Evolutionary conservation across 2,113 vertebrate species (phyloP), one percentile per base, ranked within the genome.

Genomic region (Prionailurus viverrinus): DNA sequence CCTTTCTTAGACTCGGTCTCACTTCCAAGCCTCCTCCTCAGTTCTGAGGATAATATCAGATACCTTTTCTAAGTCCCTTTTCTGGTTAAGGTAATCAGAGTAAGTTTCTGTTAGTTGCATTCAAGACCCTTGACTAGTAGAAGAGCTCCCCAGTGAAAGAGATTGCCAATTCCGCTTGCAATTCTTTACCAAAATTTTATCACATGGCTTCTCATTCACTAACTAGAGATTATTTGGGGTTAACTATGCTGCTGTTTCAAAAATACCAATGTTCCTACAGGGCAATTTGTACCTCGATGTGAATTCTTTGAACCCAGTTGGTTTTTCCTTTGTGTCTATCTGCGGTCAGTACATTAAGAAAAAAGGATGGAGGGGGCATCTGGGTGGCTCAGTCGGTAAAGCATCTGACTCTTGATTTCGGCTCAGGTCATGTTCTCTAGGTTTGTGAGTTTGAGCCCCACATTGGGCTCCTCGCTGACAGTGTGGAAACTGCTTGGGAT

Each of bases 291-390:
- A 83, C 11, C 89, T 91, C 2, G 1, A 15, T 69, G 73, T 87
- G 19, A 96, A 53, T 55, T 84, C 18, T 94, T 93, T 80, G 27
- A 91, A 78, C 61, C 23, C 48, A 66, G 31, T 68, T 94, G 86
- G 36, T 69, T 91, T 81, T 53, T 39, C 39, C 61, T 25, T 94
- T 45, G 4, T 19, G 12, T 74, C 61, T 95, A 25, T 16, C 41
- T 91, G 78, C 93, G 89, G 86, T 89, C 36, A 86, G 76, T 55
- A 84, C 39, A 48, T 87, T 76, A 90, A 96, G 39, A 76, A 81
- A 71, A 66, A 31, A 51, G 80, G 65, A 61, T 29, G 71, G 36
- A 85, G 13, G 74, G 58, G 58, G 21, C 58, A 3, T 61, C 58
- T 61, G 66, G 89, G 41, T 55, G 66, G 36, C 58, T 91, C 89